Evolutionary conservation across 2,113 vertebrate genomes (phyloP).

Genomic region (Planiliza haematocheilus): DNA sequence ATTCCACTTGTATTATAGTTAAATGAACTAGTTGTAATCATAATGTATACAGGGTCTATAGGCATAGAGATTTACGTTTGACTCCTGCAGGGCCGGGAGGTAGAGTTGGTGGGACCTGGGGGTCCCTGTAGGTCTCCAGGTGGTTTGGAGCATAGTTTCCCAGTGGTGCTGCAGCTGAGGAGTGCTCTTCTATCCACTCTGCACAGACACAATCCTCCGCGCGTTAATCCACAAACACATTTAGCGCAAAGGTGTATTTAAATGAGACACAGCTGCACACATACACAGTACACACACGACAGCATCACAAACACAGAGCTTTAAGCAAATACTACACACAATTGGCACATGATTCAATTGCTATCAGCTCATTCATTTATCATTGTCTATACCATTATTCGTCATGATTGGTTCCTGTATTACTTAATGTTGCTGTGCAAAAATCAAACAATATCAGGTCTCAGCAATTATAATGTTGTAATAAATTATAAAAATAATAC

Average conservation of each 20-base stretch:
- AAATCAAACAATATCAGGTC: neutral
- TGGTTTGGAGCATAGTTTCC: conserved; percentile 90
- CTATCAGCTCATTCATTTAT: conserved; percentile 12
- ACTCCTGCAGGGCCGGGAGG: conserved; percentile 76
- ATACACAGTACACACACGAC: conserved; percentile 21
- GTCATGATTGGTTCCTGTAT: too few relatives aligned
- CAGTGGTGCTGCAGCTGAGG: conserved; percentile 88
- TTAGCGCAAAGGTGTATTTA: conserved; percentile 31
- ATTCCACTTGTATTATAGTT: too few relatives aligned
- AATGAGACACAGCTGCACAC: conserved; percentile 40
- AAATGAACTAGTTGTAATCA: neutral
- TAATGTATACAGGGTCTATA: neutral
- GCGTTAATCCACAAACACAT: conserved; percentile 25
- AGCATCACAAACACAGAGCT: conserved; percentile 47
- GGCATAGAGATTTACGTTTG: conserved; percentile 76
- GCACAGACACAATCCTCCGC: conserved; percentile 35
- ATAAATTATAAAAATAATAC: conserved; percentile 16
- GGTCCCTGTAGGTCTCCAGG: conserved; percentile 92
- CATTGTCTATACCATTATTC: neutral
- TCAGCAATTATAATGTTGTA: neutral
- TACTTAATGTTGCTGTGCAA: neutral
- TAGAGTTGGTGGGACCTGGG: conserved; percentile 76
- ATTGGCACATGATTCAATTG: too few relatives aligned
- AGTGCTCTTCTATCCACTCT: conserved; percentile 98
- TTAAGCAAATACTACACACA: conserved; percentile 27